Conservation (phyloP, 2,888 invertebrate species). For the Nemapogon koenigi region DNA sequence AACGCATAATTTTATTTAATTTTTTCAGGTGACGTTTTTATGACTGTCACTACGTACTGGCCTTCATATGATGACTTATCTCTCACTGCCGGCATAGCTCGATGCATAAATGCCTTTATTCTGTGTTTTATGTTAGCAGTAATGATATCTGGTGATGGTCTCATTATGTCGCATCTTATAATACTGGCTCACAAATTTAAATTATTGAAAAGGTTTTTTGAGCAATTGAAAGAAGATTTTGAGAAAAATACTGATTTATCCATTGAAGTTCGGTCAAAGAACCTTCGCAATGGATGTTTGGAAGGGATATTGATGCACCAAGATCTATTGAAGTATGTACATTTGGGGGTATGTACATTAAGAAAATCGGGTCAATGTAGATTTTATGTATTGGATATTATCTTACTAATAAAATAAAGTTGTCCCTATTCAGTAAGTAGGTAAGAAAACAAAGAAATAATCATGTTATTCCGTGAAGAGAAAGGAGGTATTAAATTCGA, state of each 20-base stretch:
- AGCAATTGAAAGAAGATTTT: conserved; percentile 1
- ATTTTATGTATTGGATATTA: too few relatives aligned
- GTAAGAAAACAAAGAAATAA: too few relatives aligned
- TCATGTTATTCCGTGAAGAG: too few relatives aligned
- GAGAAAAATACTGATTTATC: background rate
- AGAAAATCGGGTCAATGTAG: too few relatives aligned
- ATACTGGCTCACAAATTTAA: conserved; percentile 2
- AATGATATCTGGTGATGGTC: conserved; percentile 3
- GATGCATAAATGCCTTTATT: background rate
- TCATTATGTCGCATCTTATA: conserved; percentile 5
- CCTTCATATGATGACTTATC: background rate
- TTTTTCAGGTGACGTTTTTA: conserved; percentile 4
- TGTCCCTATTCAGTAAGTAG: too few relatives aligned
- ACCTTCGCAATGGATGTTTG: conserved; percentile 29
- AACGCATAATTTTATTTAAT: background rate
- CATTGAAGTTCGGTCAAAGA: conserved; percentile 25
- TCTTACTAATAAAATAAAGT: too few relatives aligned
- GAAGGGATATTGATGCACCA: conserved; percentile 47
- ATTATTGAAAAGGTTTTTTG: conserved; percentile 2
- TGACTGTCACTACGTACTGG: conserved; percentile 3
- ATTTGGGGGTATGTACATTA: conserved; percentile 1
- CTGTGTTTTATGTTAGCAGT: conserved; percentile 1
- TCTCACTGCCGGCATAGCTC: background rate
- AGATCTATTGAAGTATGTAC: conserved; percentile 34
- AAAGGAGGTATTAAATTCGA: conserved; percentile 15